Conservation (phyloP, 2,888 invertebrate species). For the Fragum fragum region DNA sequence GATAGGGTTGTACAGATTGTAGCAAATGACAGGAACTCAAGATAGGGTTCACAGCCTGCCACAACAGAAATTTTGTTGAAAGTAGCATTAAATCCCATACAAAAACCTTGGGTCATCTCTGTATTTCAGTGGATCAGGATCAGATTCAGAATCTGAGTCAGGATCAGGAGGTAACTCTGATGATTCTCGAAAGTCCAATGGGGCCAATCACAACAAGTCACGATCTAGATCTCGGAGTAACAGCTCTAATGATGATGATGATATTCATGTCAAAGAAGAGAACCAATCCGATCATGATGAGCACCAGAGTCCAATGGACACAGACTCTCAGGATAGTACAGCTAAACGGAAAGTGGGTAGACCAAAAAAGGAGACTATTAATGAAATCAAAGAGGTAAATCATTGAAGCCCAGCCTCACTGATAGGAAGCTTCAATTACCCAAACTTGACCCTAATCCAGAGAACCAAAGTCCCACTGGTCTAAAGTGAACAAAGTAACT, state of each 20-base stretch:
- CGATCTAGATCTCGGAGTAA: conserved; percentile 48
- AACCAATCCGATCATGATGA: conserved; percentile 25
- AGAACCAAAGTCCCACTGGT: no score
- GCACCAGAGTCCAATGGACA: conserved; percentile 46
- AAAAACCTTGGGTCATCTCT: not conserved
- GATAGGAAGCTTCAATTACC: no score
- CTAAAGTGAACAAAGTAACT: no score
- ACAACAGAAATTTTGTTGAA: no score
- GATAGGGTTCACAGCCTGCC: no score
- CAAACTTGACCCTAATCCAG: no score
- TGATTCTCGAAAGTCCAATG: conserved; percentile 40
- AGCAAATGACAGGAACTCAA: no score
- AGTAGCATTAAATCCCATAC: no score
- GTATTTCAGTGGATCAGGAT: conserved; percentile 72
- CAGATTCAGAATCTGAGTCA: conserved; percentile 80
- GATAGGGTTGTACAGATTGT: no score
- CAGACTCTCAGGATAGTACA: conserved; percentile 44
- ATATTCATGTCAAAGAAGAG: conserved; percentile 42
- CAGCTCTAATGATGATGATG: conserved; percentile 63
- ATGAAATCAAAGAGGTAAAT: conserved; percentile 75
- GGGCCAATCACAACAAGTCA: conserved; percentile 52
- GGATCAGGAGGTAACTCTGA: conserved; percentile 73
- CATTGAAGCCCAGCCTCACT: no score
- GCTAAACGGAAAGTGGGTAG: conserved; percentile 38
- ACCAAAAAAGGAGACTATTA: conserved; percentile 71